Percentiles rank a stretch among this genome's conserved stretches.
Conservation (phyloP, 2,797 vertebrate genomes). For the Pseudotriccus pelzelni region DNA sequence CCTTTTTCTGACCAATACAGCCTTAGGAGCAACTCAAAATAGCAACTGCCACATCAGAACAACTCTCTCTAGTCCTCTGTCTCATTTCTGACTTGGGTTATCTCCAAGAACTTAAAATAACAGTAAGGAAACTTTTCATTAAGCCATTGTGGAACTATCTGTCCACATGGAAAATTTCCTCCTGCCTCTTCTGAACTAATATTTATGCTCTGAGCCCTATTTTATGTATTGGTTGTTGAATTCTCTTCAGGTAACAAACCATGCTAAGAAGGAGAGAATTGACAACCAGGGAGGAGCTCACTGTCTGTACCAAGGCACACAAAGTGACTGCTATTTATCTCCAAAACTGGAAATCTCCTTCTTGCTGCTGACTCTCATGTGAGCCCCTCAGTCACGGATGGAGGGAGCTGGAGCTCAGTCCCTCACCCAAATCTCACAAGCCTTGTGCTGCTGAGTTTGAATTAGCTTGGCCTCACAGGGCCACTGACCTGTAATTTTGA, state of each 20-base stretch:
- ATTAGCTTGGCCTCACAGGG: neutral
- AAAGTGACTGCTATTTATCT: neutral
- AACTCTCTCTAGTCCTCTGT: neutral
- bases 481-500: neutral
- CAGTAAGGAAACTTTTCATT: neutral
- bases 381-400: neutral
- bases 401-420: neutral
- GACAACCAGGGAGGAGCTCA: neutral
- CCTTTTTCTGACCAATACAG: neutral
- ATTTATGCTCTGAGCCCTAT: neutral
- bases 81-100: neutral
- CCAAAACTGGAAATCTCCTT: neutral
- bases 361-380: neutral
- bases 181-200: neutral
- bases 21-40: neutral
- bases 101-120: neutral
- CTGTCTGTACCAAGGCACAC: neutral
- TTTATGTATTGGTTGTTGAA: neutral
- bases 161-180: neutral
- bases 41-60: neutral
- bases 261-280: neutral
- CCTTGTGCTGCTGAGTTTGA: neutral
- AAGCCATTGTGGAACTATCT: neutral
- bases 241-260: neutral
- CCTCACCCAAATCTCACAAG: neutral